These are phyloP conservation scores for Tyto alba DNA, from an alignment of 2,113 vertebrate species.

Conservation along the genomic window DNA sequence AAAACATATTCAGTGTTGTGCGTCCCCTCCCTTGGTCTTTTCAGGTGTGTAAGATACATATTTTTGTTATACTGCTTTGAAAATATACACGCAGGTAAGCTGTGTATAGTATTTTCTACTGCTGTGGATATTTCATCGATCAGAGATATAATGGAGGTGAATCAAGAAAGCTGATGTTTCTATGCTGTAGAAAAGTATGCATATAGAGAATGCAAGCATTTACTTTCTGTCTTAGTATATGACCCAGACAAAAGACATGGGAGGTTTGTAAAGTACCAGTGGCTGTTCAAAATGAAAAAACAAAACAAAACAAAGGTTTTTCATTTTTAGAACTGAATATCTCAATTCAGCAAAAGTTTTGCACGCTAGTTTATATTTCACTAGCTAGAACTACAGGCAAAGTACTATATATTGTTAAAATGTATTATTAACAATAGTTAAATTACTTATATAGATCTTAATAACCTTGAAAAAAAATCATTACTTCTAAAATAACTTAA, in stretches of 20 bases:
- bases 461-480: constrained; percentile 25
- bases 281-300: not conserved
- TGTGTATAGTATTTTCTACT: not conserved
- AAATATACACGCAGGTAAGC: not conserved
- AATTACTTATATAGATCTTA: not conserved
- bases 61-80: not conserved
- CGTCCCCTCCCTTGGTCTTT: not conserved
- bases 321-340: not conserved
- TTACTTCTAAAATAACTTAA: constrained; percentile 26
- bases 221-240: not conserved
- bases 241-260: not conserved
- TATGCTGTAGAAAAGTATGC: not conserved
- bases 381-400: not conserved
- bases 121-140: not conserved
- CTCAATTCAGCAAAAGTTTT: not conserved
- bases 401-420: not conserved
- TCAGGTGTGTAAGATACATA: not conserved
- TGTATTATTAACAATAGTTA: not conserved
- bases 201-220: not conserved
- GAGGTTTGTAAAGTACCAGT: not conserved
- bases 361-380: not conserved
- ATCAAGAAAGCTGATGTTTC: not conserved
- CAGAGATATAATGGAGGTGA: not conserved
- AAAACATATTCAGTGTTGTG: not conserved
- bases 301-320: not conserved